Evolutionary conservation across 2,797 vertebrate species (phyloP), one percentile per base, ranked within the genome.

Genomic region (Botia kubotai): DNA sequence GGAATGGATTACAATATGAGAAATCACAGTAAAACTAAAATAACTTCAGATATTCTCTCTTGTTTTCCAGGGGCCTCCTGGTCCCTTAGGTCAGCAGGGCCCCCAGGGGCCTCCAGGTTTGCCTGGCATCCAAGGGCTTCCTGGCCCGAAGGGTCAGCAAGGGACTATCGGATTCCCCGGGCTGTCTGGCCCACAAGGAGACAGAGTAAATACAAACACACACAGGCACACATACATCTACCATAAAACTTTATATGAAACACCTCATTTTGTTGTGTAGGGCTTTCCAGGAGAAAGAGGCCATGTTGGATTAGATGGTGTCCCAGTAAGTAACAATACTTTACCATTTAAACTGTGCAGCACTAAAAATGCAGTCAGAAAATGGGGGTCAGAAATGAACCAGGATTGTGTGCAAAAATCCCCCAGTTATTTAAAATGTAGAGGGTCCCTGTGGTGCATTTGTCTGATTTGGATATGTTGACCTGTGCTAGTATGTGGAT

Each of bases 91-190:
- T 16, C 26, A 0, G 0, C 88, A 87, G 75, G 93, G 93, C 0
- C 69, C 73, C 14, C 87, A 66, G 65, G 93, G 93, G 2, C 86
- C 88, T 0, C 84, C 36, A 0, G 93, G 93, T 2, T 89, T 90
- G 21, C 90, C 87, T 0, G 93, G 93, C 3, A 70, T 85, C 4
- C 81, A 36, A 63, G 92, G 92, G 5, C 79, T 83, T 74, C 77
- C 46, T 13, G 93, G 92, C 65, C 84, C 88, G 19, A 92, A 92
- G 71, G 93, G 92, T 33, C 81, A 82, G 0, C 84, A 87, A 80
- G 93, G 93, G 73, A 57, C 65, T 0, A 89, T 92, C 80, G 92
- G 92, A 5, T 72, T 46, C 0, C 57, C 23, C 0, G 92, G 92
- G n/a, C 16, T 48, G 8, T 2, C 52, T 46, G 92, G 93, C 57